phyloP scores from a whole-genome alignment of 2,113 vertebrate species.

The Carlito syrichta region DNA sequence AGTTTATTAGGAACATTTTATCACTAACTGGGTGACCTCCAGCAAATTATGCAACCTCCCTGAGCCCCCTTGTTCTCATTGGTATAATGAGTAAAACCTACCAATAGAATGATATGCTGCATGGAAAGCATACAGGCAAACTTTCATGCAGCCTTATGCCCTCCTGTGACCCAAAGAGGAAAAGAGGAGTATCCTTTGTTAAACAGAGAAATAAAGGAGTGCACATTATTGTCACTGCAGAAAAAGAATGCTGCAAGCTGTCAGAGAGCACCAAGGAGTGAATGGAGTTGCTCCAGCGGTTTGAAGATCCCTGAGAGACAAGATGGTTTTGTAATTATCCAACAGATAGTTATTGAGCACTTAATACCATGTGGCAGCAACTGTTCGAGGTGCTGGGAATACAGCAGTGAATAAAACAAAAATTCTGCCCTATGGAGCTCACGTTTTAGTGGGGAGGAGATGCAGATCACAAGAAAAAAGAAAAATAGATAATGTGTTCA shows the following conservation, averaged over 20 bases:
- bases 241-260: neutral
- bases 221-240: neutral
- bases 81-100: slow-evolving; percentile 23
- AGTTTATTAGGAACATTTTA: slow-evolving; percentile 17
- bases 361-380: neutral
- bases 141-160: neutral
- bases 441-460: neutral
- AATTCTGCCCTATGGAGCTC: neutral
- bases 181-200: neutral
- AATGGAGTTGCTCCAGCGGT: neutral
- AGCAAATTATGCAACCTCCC: neutral
- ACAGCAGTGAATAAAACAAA: neutral
- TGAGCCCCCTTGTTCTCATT: neutral
- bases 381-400: neutral
- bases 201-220: neutral
- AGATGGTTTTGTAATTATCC: neutral
- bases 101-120: neutral
- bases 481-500: neutral
- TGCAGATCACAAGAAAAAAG: neutral
- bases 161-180: neutral
- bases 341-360: neutral
- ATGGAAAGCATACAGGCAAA: neutral
- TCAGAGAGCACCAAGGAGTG: neutral
- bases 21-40: neutral
- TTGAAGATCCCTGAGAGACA: neutral